Evolutionary conservation across 2,113 vertebrate genomes (phyloP).

Genomic region (Podarcis cretensis): DNA sequence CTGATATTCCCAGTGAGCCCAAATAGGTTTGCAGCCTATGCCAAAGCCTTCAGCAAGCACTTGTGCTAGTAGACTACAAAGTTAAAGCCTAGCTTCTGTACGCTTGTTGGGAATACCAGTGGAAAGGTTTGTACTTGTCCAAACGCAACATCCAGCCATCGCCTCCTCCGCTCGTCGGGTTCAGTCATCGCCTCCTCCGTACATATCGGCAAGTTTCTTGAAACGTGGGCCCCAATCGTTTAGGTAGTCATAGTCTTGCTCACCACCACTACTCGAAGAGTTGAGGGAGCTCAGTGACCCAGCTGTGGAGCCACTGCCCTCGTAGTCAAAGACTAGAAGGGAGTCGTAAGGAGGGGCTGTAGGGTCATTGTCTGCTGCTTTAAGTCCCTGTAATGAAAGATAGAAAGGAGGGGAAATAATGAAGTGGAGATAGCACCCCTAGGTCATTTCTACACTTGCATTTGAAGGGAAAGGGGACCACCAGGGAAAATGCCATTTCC

Average conservation of each 20-base stretch:
- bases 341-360: constrained; percentile 97
- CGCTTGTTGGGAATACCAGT: constrained; percentile 89
- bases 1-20: constrained; percentile 87
- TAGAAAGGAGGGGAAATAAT: background rate
- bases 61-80: constrained; percentile 97
- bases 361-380: constrained; percentile 96
- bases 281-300: constrained; percentile 98
- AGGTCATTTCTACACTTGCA: background rate
- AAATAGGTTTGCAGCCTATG: constrained; percentile 87
- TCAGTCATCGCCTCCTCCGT: constrained; percentile 95
- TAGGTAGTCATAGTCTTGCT: constrained; percentile 99
- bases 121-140: constrained; percentile 90
- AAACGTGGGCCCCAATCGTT: constrained; percentile 99
- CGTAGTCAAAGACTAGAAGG: constrained; percentile 97
- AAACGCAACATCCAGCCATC: constrained; percentile 74
- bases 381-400: constrained; percentile 85
- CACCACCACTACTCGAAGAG: constrained; percentile 96
- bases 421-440: background rate
- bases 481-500: background rate
- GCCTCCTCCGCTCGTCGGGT: constrained; percentile 62
- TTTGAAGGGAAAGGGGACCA: constrained; percentile 14
- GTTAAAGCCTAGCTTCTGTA: constrained; percentile 96
- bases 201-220: constrained; percentile 99
- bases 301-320: constrained; percentile 95
- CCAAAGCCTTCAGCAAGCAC: constrained; percentile 94